Base-by-base conservation (phyloP, 2,113 vertebrate genomes). In the Lagopus leucura region DNA sequence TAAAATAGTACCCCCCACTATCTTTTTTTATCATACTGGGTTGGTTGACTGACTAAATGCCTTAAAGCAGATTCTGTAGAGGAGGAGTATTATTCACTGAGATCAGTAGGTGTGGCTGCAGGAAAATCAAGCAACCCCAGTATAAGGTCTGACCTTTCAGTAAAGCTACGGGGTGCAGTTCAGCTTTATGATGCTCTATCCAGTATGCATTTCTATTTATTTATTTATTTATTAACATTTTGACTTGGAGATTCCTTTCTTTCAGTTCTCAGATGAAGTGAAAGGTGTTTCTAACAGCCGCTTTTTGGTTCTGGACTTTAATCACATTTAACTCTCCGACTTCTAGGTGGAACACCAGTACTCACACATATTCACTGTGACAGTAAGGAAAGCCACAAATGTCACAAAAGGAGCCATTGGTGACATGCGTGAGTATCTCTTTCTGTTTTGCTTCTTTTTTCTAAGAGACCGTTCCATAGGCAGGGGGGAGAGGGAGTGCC, bases 371-470 rank as follows among this genome's bases (percentile, higher is more conserved):
- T 98, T 99, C 82, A 99, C 96, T 5, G 99, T 99, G 80, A 99
- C 97, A 4, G 98, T 99, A 22, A 93, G 98, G 82, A 95, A 95
- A 86, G 99, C 99, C 61, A 98, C 98, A 64, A 99, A 98, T 92
- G 99, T 99, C 86, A 99, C 99, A 13, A 99, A 99, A 93, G 99
- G 99, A 88, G 97, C 98, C 1, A 97, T 99, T 42, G 99, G 99
- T 47, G 99, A 99, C 92, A 97, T 99, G 97, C 96, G 99, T 99
- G 96, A 99, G 99, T 99, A 93, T 73, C 15, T 28, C 52, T 83
- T 25, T 60, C 77, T 93, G 0, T 75, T 65, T 77, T 75, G 20
- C 52, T 40, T 77, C 28, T 61, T 50, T 45, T 32, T 45, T 83
- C 76, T n/a, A 3, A 24, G 63, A 88, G 7, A 13, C 43, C 42